Percentiles rank a stretch among this genome's conserved stretches.
phyloP scores from a whole-genome alignment of 2,888 invertebrate species.

The Mactromeris polynyma region DNA sequence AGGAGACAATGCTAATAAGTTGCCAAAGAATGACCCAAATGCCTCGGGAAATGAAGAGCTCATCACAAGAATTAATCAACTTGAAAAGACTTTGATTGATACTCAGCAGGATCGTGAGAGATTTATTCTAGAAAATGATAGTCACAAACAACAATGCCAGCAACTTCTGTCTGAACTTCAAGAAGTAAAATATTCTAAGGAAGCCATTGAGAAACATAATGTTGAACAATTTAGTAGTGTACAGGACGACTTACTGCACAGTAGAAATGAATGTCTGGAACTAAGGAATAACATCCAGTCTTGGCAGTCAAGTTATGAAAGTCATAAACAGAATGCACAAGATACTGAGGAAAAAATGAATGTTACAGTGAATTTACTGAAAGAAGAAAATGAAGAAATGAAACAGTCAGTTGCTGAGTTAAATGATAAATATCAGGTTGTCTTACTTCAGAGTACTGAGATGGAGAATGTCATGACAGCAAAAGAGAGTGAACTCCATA shows the following conservation, averaged over 20 bases:
- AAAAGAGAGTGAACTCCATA: slow-evolving; percentile 61
- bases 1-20: slow-evolving; percentile 1
- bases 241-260: slow-evolving; percentile 31
- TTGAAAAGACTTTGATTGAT: slow-evolving; percentile 44
- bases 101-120: slow-evolving; percentile 52
- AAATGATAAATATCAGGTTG: slow-evolving; percentile 72
- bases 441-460: slow-evolving; percentile 52
- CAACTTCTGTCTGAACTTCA: slow-evolving; percentile 34
- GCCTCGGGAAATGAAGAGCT: background rate
- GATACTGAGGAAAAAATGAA: slow-evolving; percentile 38
- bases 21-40: background rate
- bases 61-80: slow-evolving; percentile 21
- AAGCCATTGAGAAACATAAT: background rate
- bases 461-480: slow-evolving; percentile 30
- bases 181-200: background rate
- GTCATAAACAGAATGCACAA: slow-evolving; percentile 2
- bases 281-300: background rate
- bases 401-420: slow-evolving; percentile 60
- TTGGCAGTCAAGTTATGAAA: slow-evolving; percentile 27
- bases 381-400: slow-evolving; percentile 29
- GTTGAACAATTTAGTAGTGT: background rate
- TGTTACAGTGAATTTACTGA: background rate
- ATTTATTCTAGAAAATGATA: slow-evolving; percentile 41
- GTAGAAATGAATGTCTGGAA: slow-evolving; percentile 24
- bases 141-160: slow-evolving; percentile 27